These are phyloP conservation scores for Drepana arcuata DNA, from an alignment of 1,140 invertebrate genomes.

Conservation along the genomic window DNA sequence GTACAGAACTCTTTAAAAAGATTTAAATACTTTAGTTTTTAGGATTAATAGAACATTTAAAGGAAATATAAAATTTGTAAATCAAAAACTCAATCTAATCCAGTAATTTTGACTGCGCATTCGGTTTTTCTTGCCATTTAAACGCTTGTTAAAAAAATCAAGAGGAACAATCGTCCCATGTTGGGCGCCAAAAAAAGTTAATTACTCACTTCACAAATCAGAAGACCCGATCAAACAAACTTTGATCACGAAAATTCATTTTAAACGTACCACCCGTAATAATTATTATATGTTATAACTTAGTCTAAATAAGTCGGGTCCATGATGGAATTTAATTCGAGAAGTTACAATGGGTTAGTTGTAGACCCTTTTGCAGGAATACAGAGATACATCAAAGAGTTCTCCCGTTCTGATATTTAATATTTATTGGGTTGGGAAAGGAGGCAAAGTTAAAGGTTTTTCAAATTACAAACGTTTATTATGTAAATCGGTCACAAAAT, in stretches of 20 bases:
- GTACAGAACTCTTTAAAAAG: no score
- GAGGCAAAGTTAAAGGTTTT: neutral
- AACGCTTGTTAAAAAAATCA: no score
- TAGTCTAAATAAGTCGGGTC: slow-evolving; percentile 19
- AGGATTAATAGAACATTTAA: no score
- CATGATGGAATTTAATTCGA: slow-evolving; percentile 51
- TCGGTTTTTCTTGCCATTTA: no score
- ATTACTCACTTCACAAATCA: neutral
- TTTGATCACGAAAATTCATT: neutral
- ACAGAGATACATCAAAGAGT: slow-evolving; percentile 43
- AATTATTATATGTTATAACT: neutral
- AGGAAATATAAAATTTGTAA: no score
- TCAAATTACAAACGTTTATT: slow-evolving; percentile 1
- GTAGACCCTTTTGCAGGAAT: slow-evolving; percentile 44
- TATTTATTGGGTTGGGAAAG: slow-evolving; percentile 20
- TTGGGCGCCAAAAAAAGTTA: neutral
- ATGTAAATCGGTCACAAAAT: neutral
- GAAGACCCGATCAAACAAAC: neutral
- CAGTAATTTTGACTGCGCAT: no score
- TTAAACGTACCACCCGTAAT: slow-evolving; percentile 4
- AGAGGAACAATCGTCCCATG: slow-evolving; percentile 6
- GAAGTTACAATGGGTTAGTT: slow-evolving; percentile 47
- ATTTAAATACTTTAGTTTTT: no score
- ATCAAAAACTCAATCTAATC: no score
- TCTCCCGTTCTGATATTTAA: slow-evolving; percentile 29